Conservation (phyloP, 2,888 invertebrate genomes). For the Leucophora obtusa region DNA sequence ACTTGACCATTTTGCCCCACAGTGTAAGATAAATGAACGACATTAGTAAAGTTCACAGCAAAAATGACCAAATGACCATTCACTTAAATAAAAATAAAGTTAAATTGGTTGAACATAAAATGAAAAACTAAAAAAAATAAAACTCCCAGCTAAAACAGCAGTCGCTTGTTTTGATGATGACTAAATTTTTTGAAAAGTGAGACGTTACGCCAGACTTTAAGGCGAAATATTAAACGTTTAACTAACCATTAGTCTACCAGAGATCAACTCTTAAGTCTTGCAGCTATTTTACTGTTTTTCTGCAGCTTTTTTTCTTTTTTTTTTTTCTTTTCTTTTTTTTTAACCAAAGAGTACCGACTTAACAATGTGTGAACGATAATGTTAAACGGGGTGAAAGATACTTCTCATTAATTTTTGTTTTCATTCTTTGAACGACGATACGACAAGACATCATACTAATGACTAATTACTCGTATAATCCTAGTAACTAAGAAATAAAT, state of each 20-base stretch:
- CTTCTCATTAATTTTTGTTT: constrained; percentile 4
- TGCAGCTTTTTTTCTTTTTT: constrained; percentile 1
- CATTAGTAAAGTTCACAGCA: constrained; percentile 64
- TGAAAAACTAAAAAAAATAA: constrained; percentile 14
- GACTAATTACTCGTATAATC: constrained; percentile 39
- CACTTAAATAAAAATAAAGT: constrained; percentile 5
- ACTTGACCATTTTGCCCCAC: constrained; percentile 30
- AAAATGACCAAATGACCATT: constrained; percentile 54
- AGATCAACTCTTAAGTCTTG: constrained; percentile 42
- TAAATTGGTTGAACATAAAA: constrained; percentile 15
- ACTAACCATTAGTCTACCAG: constrained; percentile 55
- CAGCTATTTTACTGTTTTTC: constrained; percentile 51
- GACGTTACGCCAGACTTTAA: constrained; percentile 51
- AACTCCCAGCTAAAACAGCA: constrained; percentile 38
- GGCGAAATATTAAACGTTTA: constrained; percentile 57
- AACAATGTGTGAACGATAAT: constrained; percentile 71
- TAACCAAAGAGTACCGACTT: constrained; percentile 63
- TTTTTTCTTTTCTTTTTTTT: not conserved
- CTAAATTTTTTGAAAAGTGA: constrained; percentile 61
- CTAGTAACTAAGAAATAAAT: constrained; percentile 10
- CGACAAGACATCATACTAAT: constrained; percentile 17
- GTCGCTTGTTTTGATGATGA: constrained; percentile 47
- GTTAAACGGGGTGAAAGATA: constrained; percentile 57
- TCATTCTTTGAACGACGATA: not conserved
- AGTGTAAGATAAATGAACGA: constrained; percentile 61